Percentiles rank a stretch among this genome's conserved stretches.
phyloP scores from a whole-genome alignment of 2,888 invertebrate species.

The Drosophila gaucha region DNA sequence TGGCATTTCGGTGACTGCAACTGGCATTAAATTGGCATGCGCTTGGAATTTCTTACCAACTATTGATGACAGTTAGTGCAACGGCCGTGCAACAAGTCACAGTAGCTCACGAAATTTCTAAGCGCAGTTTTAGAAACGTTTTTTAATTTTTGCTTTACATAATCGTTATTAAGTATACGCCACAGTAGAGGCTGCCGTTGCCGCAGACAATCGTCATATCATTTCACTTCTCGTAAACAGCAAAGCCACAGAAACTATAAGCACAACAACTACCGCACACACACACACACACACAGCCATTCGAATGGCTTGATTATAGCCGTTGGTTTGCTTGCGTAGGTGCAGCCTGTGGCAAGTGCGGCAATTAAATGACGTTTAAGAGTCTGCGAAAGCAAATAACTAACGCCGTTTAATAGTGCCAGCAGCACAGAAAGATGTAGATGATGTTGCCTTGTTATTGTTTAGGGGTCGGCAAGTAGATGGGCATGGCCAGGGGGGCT shows the following conservation, averaged over 20 bases:
- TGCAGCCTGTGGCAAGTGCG: conserved; percentile 54
- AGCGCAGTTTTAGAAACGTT: conserved; percentile 25
- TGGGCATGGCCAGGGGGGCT: neutral
- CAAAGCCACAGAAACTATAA: conserved; percentile 31
- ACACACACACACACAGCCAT: conserved; percentile 12
- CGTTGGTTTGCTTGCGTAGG: conserved; percentile 44
- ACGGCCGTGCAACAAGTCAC: conserved; percentile 4
- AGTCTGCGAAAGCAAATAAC: conserved; percentile 3
- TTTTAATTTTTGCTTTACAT: conserved; percentile 27
- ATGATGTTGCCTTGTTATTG: neutral
- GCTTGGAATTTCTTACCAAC: conserved; percentile 70
- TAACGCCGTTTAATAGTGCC: conserved; percentile 9
- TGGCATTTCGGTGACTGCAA: conserved; percentile 41
- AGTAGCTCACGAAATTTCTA: conserved; percentile 22
- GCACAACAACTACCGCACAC: conserved; percentile 57
- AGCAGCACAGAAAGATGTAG: neutral
- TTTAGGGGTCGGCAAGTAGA: neutral
- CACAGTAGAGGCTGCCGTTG: conserved; percentile 29
- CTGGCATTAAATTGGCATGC: conserved; percentile 53
- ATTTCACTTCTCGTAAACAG: conserved; percentile 22
- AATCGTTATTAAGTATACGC: conserved; percentile 43
- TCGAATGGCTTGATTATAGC: conserved; percentile 48
- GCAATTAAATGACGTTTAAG: conserved; percentile 58
- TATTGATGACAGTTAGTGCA: conserved; percentile 66
- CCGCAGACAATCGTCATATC: conserved; percentile 37